Base-by-base conservation (phyloP, 2,888 invertebrate genomes). In the Diploptera punctata region DNA sequence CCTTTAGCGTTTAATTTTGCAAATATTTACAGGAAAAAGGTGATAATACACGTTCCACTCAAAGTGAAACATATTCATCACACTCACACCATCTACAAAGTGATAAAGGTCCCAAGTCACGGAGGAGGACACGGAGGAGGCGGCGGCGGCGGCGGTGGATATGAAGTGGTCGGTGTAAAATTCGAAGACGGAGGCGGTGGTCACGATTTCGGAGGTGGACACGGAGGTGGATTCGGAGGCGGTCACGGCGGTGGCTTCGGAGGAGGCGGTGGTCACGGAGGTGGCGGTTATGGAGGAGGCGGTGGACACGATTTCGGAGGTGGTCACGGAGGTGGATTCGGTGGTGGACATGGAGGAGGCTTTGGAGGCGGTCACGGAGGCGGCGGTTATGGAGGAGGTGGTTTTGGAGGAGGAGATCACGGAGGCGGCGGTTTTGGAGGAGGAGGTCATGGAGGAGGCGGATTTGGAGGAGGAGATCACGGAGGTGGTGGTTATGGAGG, bases 1-100 rank as follows among this genome's bases (percentile, higher is more conserved):
- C n/a, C n/a, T n/a, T n/a, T n/a, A n/a, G n/a, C n/a, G n/a, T n/a
- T n/a, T n/a, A n/a, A n/a, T n/a, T n/a, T n/a, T n/a, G n/a, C n/a
- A n/a, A n/a, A 4, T 52, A 26, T 60, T 70, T 70, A 43, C 73
- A 73, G 70, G 52, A 73, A 75, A 67, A 74, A 77, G 47, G 77
- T 93, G 76, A 86, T 93, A 78, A 93, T 93, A 81, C 93, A 93
- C 83, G 92, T 93, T 67, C 93, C 93, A 1, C 86, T 91, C 81
- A 90, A 90, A 81, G 87, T 93, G 76, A 92, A 93, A 80, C 90
- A 90, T 75, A 88, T 91, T 78, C 91, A 93, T 78, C 92, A 93
- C 79, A 93, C 91, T 69, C 92, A 92, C 80, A 93, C 93, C 54
- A 88, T 91, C 54, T 90, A 90, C 76, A 92, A 93, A 79, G 91